These are phyloP conservation scores for Galemys pyrenaicus DNA, from an alignment of 2,113 vertebrate species.

Conservation along the genomic window DNA sequence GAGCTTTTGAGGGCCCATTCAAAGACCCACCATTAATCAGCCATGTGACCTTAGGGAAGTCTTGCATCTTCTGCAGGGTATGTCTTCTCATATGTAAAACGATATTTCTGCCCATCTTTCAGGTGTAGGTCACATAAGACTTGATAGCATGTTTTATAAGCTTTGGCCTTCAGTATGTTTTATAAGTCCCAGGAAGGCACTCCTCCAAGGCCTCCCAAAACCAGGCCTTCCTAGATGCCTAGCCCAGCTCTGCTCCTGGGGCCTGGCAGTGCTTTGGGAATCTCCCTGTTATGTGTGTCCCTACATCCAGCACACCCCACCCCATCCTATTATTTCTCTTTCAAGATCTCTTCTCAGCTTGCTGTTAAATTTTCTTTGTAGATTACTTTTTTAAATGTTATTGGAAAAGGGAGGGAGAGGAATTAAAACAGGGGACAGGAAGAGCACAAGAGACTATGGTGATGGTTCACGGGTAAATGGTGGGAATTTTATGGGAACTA, in stretches of 20 bases:
- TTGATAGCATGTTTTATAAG: not conserved
- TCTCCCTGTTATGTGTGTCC: not conserved
- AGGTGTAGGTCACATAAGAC: not conserved
- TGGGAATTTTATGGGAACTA: no score
- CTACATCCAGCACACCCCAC: not conserved
- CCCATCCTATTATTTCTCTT: not conserved
- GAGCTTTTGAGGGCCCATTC: not conserved
- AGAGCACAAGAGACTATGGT: no score
- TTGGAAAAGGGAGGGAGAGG: not conserved
- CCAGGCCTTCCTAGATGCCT: no score
- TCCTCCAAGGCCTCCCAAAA: not conserved
- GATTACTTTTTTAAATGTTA: not conserved
- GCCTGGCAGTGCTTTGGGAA: not conserved
- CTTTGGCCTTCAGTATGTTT: not conserved
- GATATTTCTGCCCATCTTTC: not conserved
- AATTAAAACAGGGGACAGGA: no score
- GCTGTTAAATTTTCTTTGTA: not conserved
- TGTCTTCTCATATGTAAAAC: not conserved
- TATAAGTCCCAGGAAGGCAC: not conserved
- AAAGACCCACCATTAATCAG: not conserved
- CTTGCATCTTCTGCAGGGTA: not conserved
- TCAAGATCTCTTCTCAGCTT: not conserved
- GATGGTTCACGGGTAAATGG: no score
- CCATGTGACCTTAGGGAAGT: not conserved
- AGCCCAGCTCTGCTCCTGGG: no score